phyloP scores from a whole-genome alignment of 2,113 vertebrate species.

The Albula glossodonta region DNA sequence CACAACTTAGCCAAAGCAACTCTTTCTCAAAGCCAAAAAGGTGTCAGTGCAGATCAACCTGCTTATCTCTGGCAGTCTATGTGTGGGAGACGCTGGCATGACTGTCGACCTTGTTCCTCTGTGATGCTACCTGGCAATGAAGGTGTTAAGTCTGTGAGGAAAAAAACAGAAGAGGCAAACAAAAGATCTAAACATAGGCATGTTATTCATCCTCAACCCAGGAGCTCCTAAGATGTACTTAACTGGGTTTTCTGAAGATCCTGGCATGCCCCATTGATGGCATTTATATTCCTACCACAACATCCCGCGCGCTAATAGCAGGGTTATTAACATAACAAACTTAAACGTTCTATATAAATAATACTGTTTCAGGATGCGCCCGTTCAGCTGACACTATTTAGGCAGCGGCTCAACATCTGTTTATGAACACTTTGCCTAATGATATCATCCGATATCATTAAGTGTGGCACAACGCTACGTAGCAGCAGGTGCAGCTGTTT shows the following conservation, averaged over 20 bases:
- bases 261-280: slow-evolving; percentile 87
- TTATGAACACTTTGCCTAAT: slow-evolving; percentile 99
- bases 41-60: not conserved
- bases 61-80: not conserved
- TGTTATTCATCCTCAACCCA: slow-evolving; percentile 24
- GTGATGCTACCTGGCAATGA: slow-evolving; percentile 21
- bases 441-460: slow-evolving; percentile 99
- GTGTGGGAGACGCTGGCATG: slow-evolving; percentile 21
- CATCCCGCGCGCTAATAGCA: slow-evolving; percentile 97
- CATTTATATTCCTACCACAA: slow-evolving; percentile 92
- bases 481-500: slow-evolving; percentile 99
- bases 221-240: slow-evolving; percentile 84
- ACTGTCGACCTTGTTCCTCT: not conserved
- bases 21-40: not conserved
- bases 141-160: slow-evolving; percentile 45
- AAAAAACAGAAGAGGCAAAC: slow-evolving; percentile 34
- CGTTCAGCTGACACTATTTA: slow-evolving; percentile 98
- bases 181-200: slow-evolving; percentile 53
- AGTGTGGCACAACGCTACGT: slow-evolving; percentile 92
- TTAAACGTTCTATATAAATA: slow-evolving; percentile 99
- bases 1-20: not conserved
- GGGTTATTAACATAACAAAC: slow-evolving; percentile 99
- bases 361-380: slow-evolving; percentile 94
- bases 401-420: slow-evolving; percentile 99
- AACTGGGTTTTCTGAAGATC: slow-evolving; percentile 81